Base-by-base conservation (phyloP, 2,888 invertebrate species). In the Trypoxylon attenuatum region DNA sequence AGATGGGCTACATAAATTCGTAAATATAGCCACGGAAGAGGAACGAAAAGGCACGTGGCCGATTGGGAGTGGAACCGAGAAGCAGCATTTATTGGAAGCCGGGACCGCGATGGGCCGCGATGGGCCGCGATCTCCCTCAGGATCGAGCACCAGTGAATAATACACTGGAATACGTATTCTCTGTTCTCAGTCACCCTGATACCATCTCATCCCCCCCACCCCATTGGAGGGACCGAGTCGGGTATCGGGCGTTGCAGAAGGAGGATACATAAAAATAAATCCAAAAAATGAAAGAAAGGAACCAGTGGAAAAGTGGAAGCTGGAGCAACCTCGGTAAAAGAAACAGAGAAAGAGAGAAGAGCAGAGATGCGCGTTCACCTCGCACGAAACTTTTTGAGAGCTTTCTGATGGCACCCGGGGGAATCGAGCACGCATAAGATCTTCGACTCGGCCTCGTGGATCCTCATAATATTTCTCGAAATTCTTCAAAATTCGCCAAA, bases 181-280 rank as follows among this genome's bases (percentile, higher is more conserved):
- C 59, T 46, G 52, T 61, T 59, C 62, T 49, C 59, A 33, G 66
- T 66, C 68, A 38, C 50, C 41, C 63, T 43, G 71, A 69, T 69
- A 68, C 51, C 56, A 68, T 69, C 62, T 33, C 61, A 64, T 67
- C 59, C 61, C 55, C 57, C 23, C n/a, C n/a, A n/a, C n/a, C n/a
- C n/a, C n/a, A n/a, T n/a, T n/a, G n/a, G n/a, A n/a, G n/a, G n/a
- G 56, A 41, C 19, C 21, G 27, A 42, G 16, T 53, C 29, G 1
- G 22, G 18, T 10, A 27, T n/a, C 13, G 2, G 13, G 18, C 25
- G 38, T 46, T 16, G 54, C 54, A 56, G 52, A 27, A 56, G 46
- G 57, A 59, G 25, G 72, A 72, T 71, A 68, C 65, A 59, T 74
- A 73, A 72, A 72, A 76, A 79, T 76, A 69, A 79, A 78, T 71